Conservation (phyloP, 2,888 invertebrate genomes). For the Chironomus tentans region DNA sequence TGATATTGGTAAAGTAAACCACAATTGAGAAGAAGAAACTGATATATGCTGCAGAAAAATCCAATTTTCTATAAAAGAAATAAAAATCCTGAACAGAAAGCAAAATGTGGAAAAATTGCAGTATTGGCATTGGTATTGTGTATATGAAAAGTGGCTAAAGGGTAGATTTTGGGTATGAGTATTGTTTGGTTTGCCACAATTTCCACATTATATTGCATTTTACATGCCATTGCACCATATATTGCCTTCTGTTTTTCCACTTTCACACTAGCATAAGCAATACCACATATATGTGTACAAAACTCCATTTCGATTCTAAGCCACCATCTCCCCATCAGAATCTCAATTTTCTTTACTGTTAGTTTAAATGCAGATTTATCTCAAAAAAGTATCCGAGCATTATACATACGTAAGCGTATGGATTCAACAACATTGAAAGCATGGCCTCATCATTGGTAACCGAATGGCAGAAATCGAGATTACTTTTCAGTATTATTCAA, state of each 20-base stretch:
- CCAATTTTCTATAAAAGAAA: not conserved
- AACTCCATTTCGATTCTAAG: no score
- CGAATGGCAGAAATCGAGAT: conserved; percentile 7
- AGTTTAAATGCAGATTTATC: conserved; percentile 19
- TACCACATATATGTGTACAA: not conserved
- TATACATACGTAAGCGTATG: not conserved
- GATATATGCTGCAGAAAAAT: no score
- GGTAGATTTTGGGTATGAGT: no score
- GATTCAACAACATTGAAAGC: conserved; percentile 1
- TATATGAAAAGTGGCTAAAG: not conserved
- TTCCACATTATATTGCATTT: conserved; percentile 21
- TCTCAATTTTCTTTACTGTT: not conserved
- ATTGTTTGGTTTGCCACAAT: conserved; percentile 7
- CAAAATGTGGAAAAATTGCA: not conserved
- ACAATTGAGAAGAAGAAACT: no score
- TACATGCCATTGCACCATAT: conserved; percentile 16
- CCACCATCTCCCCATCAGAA: no score
- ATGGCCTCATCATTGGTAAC: not conserved
- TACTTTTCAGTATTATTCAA: conserved; percentile 14
- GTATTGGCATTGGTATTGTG: not conserved
- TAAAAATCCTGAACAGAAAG: not conserved
- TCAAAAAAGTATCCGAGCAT: not conserved
- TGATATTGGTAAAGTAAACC: no score
- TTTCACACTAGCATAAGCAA: not conserved
- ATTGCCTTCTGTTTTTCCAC: conserved; percentile 5